These are phyloP conservation scores for Heliangelus exortis DNA, from an alignment of 2,797 vertebrate species.

Conservation along the genomic window DNA sequence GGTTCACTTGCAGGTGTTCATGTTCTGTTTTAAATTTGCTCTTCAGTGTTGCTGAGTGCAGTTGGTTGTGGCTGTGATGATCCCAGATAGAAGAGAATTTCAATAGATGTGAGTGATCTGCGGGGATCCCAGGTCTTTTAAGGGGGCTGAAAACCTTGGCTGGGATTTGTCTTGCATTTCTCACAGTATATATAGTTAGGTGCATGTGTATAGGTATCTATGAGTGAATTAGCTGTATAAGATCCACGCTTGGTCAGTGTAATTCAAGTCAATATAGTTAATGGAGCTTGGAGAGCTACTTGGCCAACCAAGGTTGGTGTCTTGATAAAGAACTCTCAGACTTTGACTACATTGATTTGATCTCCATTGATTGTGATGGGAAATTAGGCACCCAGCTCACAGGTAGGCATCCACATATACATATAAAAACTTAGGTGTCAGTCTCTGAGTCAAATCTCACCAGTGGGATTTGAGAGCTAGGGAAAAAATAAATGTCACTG, in stretches of 20 bases:
- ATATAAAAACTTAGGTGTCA: not conserved
- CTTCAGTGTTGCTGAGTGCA: not conserved
- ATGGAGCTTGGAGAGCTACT: not conserved
- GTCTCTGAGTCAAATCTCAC: not conserved
- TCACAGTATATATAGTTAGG: not conserved
- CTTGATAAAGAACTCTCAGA: not conserved
- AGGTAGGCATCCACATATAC: not conserved
- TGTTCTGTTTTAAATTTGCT: not conserved
- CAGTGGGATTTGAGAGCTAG: not conserved
- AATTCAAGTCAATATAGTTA: not conserved
- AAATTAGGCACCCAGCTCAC: not conserved
- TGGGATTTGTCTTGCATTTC: not conserved
- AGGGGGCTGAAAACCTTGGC: not conserved
- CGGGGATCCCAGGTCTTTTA: not conserved
- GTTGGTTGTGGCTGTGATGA: not conserved
- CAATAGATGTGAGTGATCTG: not conserved
- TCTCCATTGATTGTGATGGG: not conserved
- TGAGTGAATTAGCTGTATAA: not conserved
- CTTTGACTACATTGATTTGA: not conserved
- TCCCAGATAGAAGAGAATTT: not conserved
- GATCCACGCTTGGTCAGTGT: not conserved
- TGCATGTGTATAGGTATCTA: not conserved
- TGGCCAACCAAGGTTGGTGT: not conserved
- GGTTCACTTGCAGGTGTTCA: constrained; percentile 24
- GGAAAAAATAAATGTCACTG: not conserved